A percentile compares a stretch with the other conserved stretches of the same genome.
Evolutionary conservation across 2,888 invertebrate species (phyloP).

Genomic region (Drosophila ezoana): DNA sequence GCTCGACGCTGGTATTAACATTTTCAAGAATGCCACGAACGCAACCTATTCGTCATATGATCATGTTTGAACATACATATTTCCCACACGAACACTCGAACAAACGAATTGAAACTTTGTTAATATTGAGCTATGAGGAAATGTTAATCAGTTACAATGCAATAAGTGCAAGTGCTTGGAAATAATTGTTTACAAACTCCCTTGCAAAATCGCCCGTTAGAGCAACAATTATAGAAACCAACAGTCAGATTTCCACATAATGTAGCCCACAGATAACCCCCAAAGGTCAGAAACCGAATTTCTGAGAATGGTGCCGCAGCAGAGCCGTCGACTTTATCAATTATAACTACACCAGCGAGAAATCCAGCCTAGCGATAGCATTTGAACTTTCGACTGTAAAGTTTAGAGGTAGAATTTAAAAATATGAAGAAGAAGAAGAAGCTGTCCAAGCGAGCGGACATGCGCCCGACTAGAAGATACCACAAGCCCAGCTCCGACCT

Average conservation of each 20-base stretch:
- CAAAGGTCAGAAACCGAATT: constrained; percentile 31
- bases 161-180: not conserved
- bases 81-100: not conserved
- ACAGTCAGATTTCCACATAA: not conserved
- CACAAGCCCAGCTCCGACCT: constrained; percentile 1
- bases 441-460: not conserved
- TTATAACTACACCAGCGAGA: constrained; percentile 15
- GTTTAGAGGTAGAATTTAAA: not conserved
- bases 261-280: constrained; percentile 29
- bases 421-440: too few species aligned
- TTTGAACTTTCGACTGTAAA: constrained; percentile 32
- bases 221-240: not conserved
- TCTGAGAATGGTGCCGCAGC: constrained; percentile 14
- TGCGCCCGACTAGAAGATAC: constrained; percentile 1
- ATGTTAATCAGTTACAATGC: too few species aligned
- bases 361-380: constrained; percentile 31
- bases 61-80: not conserved
- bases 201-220: not conserved
- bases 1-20: constrained; percentile 28
- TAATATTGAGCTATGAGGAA: too few species aligned
- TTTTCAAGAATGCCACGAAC: constrained; percentile 51
- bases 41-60: constrained; percentile 31
- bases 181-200: not conserved
- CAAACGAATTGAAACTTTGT: not conserved
- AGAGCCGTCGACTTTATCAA: constrained; percentile 34